Evolutionary conservation across 2,113 vertebrate genomes (phyloP).

Genomic region (Stegastes partitus): DNA sequence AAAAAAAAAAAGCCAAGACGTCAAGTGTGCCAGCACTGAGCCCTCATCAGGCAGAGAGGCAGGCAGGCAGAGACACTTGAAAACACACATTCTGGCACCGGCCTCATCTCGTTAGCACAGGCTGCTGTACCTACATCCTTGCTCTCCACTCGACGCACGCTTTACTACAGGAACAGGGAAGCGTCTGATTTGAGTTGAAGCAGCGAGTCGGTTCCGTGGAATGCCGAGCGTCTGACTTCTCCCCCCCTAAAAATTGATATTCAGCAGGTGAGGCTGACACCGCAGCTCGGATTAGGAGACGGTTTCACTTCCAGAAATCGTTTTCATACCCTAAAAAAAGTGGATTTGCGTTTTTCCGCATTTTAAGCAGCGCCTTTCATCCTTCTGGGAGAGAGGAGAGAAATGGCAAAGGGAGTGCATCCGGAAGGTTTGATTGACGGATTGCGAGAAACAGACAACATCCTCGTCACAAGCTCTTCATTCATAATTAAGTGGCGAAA

Average conservation of each 20-base stretch:
- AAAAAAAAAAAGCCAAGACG: slow-evolving; percentile 21
- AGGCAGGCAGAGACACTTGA: slow-evolving; percentile 43
- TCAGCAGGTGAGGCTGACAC: slow-evolving; percentile 12
- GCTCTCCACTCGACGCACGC: not conserved
- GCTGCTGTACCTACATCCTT: slow-evolving; percentile 51
- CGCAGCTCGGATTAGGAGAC: slow-evolving; percentile 26
- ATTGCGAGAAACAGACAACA: not conserved
- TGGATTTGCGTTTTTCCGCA: slow-evolving; percentile 1
- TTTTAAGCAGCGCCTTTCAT: slow-evolving; percentile 19
- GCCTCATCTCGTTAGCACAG: slow-evolving; percentile 54
- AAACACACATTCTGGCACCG: slow-evolving; percentile 55
- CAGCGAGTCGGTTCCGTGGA: slow-evolving; percentile 5
- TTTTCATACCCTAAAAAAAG: slow-evolving; percentile 32
- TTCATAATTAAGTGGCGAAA: not conserved
- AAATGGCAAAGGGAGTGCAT: not conserved
- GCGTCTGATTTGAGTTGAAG: slow-evolving; percentile 24
- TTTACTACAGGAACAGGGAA: slow-evolving; percentile 14
- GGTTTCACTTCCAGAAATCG: slow-evolving; percentile 26
- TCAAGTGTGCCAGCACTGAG: slow-evolving; percentile 54
- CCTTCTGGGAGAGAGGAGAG: slow-evolving; percentile 2
- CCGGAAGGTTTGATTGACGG: slow-evolving; percentile 27
- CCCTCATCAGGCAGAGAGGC: slow-evolving; percentile 46
- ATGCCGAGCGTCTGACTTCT: not conserved
- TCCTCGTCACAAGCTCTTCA: not conserved
- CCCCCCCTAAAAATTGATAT: slow-evolving; percentile 24